Conservation (phyloP, 2,888 invertebrate species). For the Boloria euphrosyne region DNA sequence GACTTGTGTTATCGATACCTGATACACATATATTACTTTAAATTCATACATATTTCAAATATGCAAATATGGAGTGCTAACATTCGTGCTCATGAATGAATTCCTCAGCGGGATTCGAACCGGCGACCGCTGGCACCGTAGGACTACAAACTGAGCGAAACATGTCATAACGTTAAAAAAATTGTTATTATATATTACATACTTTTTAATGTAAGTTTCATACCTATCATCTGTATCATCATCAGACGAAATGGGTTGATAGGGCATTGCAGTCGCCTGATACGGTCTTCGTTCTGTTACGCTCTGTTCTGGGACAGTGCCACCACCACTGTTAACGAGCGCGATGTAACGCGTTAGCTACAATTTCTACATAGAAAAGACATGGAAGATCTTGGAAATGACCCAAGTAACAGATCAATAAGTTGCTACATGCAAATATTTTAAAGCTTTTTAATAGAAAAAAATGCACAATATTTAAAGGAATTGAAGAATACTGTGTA, state of each 20-base stretch:
- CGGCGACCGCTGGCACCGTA: no score
- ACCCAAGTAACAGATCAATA: not conserved
- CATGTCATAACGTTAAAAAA: no score
- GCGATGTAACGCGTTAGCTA: constrained; percentile 30
- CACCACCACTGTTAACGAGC: constrained; percentile 51
- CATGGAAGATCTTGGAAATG: not conserved
- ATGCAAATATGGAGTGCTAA: no score
- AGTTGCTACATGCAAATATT: constrained; percentile 9
- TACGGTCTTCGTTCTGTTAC: constrained; percentile 42
- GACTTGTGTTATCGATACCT: no score
- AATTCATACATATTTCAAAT: no score
- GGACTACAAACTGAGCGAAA: no score
- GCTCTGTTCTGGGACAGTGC: constrained; percentile 44
- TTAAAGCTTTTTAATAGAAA: not conserved
- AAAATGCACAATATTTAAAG: not conserved
- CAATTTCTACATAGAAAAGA: constrained; percentile 21
- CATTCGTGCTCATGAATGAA: no score
- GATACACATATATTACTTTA: no score
- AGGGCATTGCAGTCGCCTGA: constrained; percentile 44
- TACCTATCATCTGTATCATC: constrained; percentile 48
- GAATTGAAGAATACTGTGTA: not conserved
- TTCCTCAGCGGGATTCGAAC: no score
- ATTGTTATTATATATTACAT: no score
- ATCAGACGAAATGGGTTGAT: constrained; percentile 39
- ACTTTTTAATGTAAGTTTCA: constrained; percentile 12